Percentiles rank a stretch among this genome's conserved stretches.
These are phyloP conservation scores for Drosophila longiperda DNA, from an alignment of 2,888 invertebrate genomes.

Conservation along the genomic window DNA sequence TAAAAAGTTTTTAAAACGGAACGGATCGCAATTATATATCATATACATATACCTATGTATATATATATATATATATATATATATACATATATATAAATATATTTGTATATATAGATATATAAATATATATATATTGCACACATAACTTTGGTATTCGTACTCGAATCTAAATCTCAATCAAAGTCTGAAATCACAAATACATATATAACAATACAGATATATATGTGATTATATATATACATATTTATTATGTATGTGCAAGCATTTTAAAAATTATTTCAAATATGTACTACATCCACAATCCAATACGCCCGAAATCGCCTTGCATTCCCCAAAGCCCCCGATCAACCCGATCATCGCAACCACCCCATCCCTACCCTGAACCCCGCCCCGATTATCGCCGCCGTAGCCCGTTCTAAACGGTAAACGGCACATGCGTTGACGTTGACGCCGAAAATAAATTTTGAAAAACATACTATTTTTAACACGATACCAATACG, in stretches of 20 bases:
- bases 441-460: slow-evolving; percentile 81
- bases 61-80: background rate
- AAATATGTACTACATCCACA: slow-evolving; percentile 71
- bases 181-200: slow-evolving; percentile 31
- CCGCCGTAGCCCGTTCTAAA: slow-evolving; percentile 17
- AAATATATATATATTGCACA: slow-evolving; percentile 16
- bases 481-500: slow-evolving; percentile 70
- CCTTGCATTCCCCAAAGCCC: slow-evolving; percentile 12
- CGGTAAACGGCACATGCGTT: slow-evolving; percentile 59
- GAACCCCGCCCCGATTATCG: background rate
- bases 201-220: slow-evolving; percentile 3
- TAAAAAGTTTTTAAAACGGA: slow-evolving; percentile 45
- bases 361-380: slow-evolving; percentile 8
- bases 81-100: slow-evolving; percentile 4
- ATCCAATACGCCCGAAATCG: slow-evolving; percentile 38
- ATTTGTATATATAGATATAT: slow-evolving; percentile 2
- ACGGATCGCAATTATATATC: slow-evolving; percentile 37
- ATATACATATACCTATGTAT: slow-evolving; percentile 26
- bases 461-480: slow-evolving; percentile 77
- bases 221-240: slow-evolving; percentile 10
- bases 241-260: slow-evolving; percentile 26
- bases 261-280: slow-evolving; percentile 67
- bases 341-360: background rate
- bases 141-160: slow-evolving; percentile 36
- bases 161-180: slow-evolving; percentile 41